Evolutionary conservation across 2,888 invertebrate species (phyloP), one percentile per base, ranked within the genome.

Genomic region (Drosophila pseudotalamancana): DNA sequence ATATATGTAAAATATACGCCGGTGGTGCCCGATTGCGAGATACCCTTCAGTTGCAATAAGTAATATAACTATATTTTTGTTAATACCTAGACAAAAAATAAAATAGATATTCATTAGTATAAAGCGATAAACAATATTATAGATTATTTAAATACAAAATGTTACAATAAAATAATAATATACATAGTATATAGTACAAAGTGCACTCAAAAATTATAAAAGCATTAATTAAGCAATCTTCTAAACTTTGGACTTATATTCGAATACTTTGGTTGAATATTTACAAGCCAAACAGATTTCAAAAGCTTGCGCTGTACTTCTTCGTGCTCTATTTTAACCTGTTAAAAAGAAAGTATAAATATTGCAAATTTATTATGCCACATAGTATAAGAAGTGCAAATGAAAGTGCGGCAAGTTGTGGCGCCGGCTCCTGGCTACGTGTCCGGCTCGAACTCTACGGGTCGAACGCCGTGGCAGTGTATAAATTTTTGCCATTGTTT

Each of bases 311-410:
- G 6, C 9, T n/a, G 16, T 37, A 18, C 2, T 6, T n/a, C 19
- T n/a, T 8, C 25, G 40, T 53, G n/a, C 54, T 11, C 40, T 57
- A n/a, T n/a, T n/a, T 14, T 54, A 11, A 25, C 6, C 8, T 14
- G 8, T 27, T 25, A 16, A 12, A n/a, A 40, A 27, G 6, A 8
- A 9, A 3, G 27, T 29, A 37, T 35, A 56, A 60, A 69, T 75
- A 75, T 76, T 62, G 61, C 54, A 57, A 50, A 75, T 75, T 72
- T 77, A 77, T 72, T 72, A 50, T 59, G 43, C 42, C 46, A 45
- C 60, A 66, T 32, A 57, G 43, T 57, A 40, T 55, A 59, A 56
- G 46, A 53, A 29, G 49, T 39, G 50, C 23, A 43, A 68, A 55
- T 45, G 51, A 46, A 37, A 55, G 63, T 54, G 57, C 43, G 42